Base-by-base conservation (phyloP, 1,140 invertebrate genomes). In the Ganaspis sp. region DNA sequence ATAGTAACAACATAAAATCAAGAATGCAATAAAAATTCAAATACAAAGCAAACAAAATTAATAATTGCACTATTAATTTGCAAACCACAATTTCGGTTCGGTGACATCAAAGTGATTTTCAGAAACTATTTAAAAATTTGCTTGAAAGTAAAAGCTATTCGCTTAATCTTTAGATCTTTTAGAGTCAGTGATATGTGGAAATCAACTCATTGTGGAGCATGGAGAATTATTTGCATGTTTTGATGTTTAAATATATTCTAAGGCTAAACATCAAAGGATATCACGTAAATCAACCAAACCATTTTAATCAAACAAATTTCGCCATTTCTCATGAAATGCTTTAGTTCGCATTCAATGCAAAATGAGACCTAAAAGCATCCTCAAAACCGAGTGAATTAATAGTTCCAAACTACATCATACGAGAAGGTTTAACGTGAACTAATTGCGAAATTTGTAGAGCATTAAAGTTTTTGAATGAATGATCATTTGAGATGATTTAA, bases 321-420 rank as follows among this genome's bases (percentile, higher is more conserved):
- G 26, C 58, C 37, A 53, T 37, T 49, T 70, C 76, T 72, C 26
- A 76, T 64, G 73, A 75, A 82, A 79, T 75, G 76, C 70, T 21
- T 54, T 29, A 64, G 15, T 2, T 64, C 0, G 23, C n/a, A 64
- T 34, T 34, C 12, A 29, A n/a, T n/a, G n/a, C n/a, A n/a, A n/a
- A n/a, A n/a, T n/a, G n/a, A n/a, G n/a, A n/a, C n/a, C n/a, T n/a
- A n/a, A 64, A 64, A 64, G 15, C 12, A 29, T 29, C 12, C 58
- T 15, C 9, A 15, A 64, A 29, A 29, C 3, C 12, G 29, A 34
- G 29, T 34, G 6, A 5, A 64, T 34, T 64, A n/a, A 11, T 58
- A 23, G 9, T 23, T 23, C n/a, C n/a, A 15, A 58, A 58, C n/a
- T n/a, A n/a, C n/a, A n/a, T n/a, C n/a, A n/a, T 23, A 58, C 19